A percentile compares a stretch with the other conserved stretches of the same genome.
These are phyloP conservation scores for Cyanocitta stelleri DNA, from an alignment of 2,113 vertebrate genomes.

Conservation along the genomic window DNA sequence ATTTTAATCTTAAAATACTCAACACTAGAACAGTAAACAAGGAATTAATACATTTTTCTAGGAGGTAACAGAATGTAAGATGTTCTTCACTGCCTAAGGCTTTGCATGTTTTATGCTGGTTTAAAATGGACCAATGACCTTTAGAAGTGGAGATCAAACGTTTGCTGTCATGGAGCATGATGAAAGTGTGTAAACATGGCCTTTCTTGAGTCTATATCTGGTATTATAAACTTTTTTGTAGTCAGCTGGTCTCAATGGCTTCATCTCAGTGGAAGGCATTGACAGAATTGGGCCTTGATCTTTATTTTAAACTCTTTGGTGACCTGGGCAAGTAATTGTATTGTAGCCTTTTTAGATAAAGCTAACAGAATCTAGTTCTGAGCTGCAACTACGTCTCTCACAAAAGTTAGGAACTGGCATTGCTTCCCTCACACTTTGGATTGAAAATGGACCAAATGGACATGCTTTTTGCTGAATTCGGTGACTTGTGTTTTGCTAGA, in stretches of 20 bases:
- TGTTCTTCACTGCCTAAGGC: background rate
- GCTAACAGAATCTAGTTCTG: background rate
- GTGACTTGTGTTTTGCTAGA: background rate
- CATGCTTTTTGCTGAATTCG: background rate
- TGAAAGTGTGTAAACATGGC: background rate
- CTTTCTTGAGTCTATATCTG: background rate
- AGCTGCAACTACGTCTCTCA: background rate
- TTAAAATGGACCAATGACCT: background rate
- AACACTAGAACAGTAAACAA: background rate
- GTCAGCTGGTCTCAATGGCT: background rate
- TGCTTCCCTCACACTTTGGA: background rate
- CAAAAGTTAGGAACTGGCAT: background rate
- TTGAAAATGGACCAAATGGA: background rate
- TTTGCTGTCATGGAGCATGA: background rate
- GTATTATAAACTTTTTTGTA: background rate
- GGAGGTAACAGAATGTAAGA: background rate
- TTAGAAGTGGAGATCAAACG: background rate
- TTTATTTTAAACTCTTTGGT: background rate
- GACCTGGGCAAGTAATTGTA: background rate
- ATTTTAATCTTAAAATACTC: background rate
- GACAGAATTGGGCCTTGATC: background rate
- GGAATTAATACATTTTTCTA: background rate
- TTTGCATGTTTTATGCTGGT: background rate
- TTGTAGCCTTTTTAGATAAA: background rate
- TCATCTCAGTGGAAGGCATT: background rate